Evolutionary conservation across 2,888 invertebrate species (phyloP), one percentile per base, ranked within the genome.

Genomic region (Megaustenia siamemsis): DNA sequence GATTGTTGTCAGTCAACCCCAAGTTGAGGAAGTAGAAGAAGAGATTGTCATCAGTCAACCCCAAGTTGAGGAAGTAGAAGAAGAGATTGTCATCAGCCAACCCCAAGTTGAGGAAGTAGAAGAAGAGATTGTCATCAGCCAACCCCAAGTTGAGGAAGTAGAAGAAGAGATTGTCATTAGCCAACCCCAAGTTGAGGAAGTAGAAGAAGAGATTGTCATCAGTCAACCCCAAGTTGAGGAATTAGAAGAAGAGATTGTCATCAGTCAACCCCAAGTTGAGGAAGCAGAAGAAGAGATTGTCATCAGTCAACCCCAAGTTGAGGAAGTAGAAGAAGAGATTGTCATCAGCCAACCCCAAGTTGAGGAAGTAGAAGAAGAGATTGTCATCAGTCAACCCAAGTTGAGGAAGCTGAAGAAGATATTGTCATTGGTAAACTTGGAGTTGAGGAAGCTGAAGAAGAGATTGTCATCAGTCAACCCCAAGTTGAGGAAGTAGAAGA

Each of bases 11-110:
- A 40, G 15, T 38, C 32, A 82, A 66, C 85, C 87, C 12, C 32
- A 83, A 45, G 93, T 96, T 79, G 95, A 96, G 92, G 94, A 95
- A 73, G 95, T 96, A 88, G 95, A 95, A 90, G 91, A 81, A 71
- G 86, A 77, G 73, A 38, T 84, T 28, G 71, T 21, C 24, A 63
- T 83, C 66, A 38, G 53, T 45, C 43, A 77, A 76, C 66, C 75
- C 40, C 68, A 78, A 81, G 66, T 76, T 32, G 81, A 77, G 56
- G 83, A 89, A 68, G 87, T 80, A 24, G 78, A 84, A 32, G 82
- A 86, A 68, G 88, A 88, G 84, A 83, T 85, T 35, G 45, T 66
- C 68, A 69, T 79, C 49, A 73, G 53, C 76, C 56, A 86, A 49
- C 84, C 86, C 28, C 68, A 85, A 28, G 93, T 96, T 78, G 95